These are phyloP conservation scores for Arothron firmamentum DNA, from an alignment of 2,113 vertebrate species.

Conservation along the genomic window DNA sequence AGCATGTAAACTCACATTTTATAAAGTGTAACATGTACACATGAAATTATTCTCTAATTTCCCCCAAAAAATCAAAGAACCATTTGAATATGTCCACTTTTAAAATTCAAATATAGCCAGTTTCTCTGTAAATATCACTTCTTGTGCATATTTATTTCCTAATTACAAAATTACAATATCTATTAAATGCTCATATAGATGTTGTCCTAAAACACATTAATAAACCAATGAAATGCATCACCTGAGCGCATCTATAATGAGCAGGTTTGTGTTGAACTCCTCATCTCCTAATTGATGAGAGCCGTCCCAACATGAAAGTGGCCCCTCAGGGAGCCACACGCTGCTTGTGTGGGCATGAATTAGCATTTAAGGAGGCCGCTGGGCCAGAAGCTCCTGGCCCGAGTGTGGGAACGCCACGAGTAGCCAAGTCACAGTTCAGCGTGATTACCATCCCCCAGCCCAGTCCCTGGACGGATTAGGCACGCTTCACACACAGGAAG, in stretches of 20 bases:
- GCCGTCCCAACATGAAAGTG: conserved; percentile 44
- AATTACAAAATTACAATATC: not conserved
- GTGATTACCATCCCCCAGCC: conserved; percentile 65
- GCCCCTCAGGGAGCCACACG: not conserved
- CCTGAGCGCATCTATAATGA: conserved; percentile 9
- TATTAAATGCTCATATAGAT: no score
- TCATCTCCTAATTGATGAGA: conserved; percentile 27
- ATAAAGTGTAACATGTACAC: no score
- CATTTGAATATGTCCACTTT: no score
- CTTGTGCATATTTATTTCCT: no score
- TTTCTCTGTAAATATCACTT: no score
- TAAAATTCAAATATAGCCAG: no score
- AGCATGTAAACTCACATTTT: no score
- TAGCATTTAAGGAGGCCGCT: conserved; percentile 76
- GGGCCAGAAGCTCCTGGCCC: conserved; percentile 36
- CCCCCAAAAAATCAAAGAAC: no score
- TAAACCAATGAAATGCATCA: not conserved
- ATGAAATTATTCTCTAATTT: no score
- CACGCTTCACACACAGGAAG: conserved; percentile 54
- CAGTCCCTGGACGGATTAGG: conserved; percentile 51
- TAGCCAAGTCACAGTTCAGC: conserved; percentile 66
- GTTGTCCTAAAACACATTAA: not conserved
- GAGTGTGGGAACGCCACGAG: conserved; percentile 75
- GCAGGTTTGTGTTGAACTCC: conserved; percentile 50
- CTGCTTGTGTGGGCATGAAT: conserved; percentile 52